Percentiles rank a stretch among this genome's conserved stretches.
phyloP scores from a whole-genome alignment of 2,113 vertebrate genomes.

The Mola mola region DNA sequence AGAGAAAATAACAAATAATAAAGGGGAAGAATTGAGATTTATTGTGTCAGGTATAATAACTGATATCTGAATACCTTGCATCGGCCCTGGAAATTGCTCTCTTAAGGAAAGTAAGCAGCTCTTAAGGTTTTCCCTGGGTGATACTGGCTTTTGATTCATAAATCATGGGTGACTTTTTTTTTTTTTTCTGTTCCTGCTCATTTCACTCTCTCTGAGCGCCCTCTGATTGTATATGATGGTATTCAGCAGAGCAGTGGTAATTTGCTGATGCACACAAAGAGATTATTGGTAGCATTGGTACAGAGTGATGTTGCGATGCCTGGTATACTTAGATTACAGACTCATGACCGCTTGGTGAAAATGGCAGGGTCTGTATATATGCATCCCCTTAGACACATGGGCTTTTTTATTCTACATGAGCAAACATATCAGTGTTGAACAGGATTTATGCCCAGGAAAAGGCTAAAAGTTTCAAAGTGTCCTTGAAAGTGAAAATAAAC shows the following conservation, averaged over 20 bases:
- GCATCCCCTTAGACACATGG: not conserved
- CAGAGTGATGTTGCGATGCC: conserved; percentile 3
- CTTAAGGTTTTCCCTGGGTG: conserved; percentile 52
- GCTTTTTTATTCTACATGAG: conserved; percentile 4
- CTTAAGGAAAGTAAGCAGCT: conserved; percentile 53
- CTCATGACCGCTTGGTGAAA: conserved; percentile 10
- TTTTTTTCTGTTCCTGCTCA: conserved; percentile 39
- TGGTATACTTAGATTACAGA: conserved; percentile 29
- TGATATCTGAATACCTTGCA: conserved; percentile 73
- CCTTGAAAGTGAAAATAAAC: conserved; percentile 42
- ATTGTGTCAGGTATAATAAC: conserved; percentile 76
- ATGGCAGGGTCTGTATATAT: conserved; percentile 30
- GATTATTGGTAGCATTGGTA: conserved; percentile 18
- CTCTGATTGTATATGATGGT: conserved; percentile 38
- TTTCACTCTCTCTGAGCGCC: conserved; percentile 25
- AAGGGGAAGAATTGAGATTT: conserved; percentile 68
- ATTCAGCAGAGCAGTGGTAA: conserved; percentile 28
- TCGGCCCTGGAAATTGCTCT: conserved; percentile 44
- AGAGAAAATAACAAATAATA: conserved; percentile 51
- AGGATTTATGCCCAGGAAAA: conserved; percentile 43
- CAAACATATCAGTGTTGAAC: conserved; percentile 17
- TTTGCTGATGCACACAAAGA: conserved; percentile 38
- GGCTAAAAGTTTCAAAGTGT: conserved; percentile 52
- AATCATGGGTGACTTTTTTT: conserved; percentile 57
- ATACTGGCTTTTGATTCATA: conserved; percentile 53